A percentile compares a stretch with the other conserved stretches of the same genome.
phyloP scores from a whole-genome alignment of 2,888 invertebrate species.

The Amitus sp. region DNA sequence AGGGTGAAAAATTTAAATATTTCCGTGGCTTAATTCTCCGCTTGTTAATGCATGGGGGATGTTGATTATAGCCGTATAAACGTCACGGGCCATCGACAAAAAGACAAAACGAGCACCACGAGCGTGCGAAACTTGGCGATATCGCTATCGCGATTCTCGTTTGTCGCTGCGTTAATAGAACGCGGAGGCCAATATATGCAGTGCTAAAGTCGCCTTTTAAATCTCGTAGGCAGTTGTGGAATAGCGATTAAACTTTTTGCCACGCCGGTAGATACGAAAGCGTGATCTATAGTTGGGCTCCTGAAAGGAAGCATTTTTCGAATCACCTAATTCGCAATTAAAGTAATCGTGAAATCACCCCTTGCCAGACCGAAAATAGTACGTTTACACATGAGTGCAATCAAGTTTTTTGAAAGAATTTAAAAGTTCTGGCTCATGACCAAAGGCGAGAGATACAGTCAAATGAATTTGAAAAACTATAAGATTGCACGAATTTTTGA shows the following conservation, averaged over 20 bases:
- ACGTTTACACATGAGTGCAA: too few relatives aligned
- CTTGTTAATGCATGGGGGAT: conserved; percentile 18
- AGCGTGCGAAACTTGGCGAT: conserved; percentile 32
- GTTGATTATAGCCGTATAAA: conserved; percentile 30
- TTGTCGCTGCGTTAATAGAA: conserved; percentile 37
- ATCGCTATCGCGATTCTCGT: conserved; percentile 36
- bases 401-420: too few relatives aligned
- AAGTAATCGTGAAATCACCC: too few relatives aligned
- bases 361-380: too few relatives aligned
- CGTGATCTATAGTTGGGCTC: too few relatives aligned
- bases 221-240: conserved; percentile 22
- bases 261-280: conserved; percentile 7
- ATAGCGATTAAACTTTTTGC: conserved; percentile 31
- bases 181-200: conserved; percentile 23
- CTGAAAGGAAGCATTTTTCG: conserved; percentile 5
- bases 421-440: too few relatives aligned
- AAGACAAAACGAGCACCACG: conserved; percentile 19
- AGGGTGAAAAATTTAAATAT: conserved; percentile 8
- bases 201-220: conserved; percentile 30
- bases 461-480: too few relatives aligned
- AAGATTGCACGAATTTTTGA: too few relatives aligned
- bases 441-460: too few relatives aligned
- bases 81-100: conserved; percentile 30
- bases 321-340: conserved; percentile 4
- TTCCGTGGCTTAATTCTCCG: conserved; percentile 17